These are phyloP conservation scores for Drosophila nebulosa DNA, from an alignment of 1,140 invertebrate genomes.

Conservation along the genomic window DNA sequence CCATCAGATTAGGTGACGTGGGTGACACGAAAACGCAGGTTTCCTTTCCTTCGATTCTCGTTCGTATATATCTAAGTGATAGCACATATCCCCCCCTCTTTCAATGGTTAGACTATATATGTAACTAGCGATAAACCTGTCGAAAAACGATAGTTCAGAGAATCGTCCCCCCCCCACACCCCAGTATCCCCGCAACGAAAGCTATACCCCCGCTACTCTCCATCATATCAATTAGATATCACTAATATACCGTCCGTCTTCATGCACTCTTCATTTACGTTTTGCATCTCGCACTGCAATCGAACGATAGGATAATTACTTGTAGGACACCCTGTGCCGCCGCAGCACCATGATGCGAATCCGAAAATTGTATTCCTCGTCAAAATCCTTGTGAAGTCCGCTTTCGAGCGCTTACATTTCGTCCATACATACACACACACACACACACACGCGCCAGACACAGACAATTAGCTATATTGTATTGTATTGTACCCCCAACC, in stretches of 20 bases:
- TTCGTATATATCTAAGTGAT: background rate
- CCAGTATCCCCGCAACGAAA: background rate
- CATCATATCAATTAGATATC: background rate
- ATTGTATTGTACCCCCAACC: background rate
- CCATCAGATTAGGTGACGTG: background rate
- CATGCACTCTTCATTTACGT: background rate
- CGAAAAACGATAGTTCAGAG: background rate
- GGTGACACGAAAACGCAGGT: background rate
- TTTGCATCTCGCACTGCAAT: background rate
- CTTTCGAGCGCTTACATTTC: slow-evolving; percentile 15
- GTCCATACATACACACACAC: slow-evolving; percentile 1
- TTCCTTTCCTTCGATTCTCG: background rate
- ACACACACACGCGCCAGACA: too few species aligned
- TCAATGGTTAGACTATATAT: slow-evolving; percentile 10
- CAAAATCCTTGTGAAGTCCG: slow-evolving; percentile 3
- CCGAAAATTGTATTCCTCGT: slow-evolving; percentile 10
- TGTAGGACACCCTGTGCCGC: background rate
- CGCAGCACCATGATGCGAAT: background rate
- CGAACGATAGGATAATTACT: background rate
- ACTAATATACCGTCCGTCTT: slow-evolving; percentile 12
- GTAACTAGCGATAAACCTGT: slow-evolving; percentile 1
- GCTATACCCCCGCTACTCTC: background rate
- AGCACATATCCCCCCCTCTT: slow-evolving; percentile 15
- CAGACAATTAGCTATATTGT: background rate
- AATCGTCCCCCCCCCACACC: background rate